Evolutionary conservation across 2,113 vertebrate genomes (phyloP).

Genomic region (Pluvialis apricaria): DNA sequence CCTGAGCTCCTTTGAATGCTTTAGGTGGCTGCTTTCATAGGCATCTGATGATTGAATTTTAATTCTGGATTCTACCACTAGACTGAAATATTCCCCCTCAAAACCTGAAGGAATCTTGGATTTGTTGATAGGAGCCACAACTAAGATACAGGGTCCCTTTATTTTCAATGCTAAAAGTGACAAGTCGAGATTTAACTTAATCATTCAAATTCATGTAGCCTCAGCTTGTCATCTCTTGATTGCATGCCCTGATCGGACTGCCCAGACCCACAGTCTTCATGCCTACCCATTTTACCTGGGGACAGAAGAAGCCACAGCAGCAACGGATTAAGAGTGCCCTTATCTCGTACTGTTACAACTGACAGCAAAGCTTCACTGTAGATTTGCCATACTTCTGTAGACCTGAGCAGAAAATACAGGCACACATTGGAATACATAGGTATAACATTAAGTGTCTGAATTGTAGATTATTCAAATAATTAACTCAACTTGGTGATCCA

Average conservation of each 20-base stretch:
- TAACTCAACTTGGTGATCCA: conserved; percentile 42
- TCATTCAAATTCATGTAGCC: not conserved
- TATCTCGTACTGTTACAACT: not conserved
- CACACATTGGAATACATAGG: not conserved
- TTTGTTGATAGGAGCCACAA: not conserved
- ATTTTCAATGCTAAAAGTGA: not conserved
- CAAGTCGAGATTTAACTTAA: not conserved
- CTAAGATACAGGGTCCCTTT: not conserved
- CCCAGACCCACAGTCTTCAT: not conserved
- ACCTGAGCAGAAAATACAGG: not conserved
- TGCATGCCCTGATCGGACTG: not conserved
- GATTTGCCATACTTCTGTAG: not conserved
- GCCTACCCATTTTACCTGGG: not conserved
- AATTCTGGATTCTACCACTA: not conserved
- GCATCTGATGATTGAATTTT: not conserved
- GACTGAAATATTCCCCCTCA: not conserved
- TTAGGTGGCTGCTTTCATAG: not conserved
- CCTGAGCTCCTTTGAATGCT: not conserved
- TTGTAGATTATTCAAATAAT: conserved; percentile 31
- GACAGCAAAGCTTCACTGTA: not conserved
- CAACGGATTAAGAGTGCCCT: not conserved
- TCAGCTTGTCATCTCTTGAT: not conserved
- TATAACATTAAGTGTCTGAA: conserved; percentile 22
- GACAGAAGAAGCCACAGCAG: not conserved
- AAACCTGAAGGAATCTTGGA: not conserved